Conservation (phyloP, 1,140 invertebrate species). For the Diuraphis noxia region DNA sequence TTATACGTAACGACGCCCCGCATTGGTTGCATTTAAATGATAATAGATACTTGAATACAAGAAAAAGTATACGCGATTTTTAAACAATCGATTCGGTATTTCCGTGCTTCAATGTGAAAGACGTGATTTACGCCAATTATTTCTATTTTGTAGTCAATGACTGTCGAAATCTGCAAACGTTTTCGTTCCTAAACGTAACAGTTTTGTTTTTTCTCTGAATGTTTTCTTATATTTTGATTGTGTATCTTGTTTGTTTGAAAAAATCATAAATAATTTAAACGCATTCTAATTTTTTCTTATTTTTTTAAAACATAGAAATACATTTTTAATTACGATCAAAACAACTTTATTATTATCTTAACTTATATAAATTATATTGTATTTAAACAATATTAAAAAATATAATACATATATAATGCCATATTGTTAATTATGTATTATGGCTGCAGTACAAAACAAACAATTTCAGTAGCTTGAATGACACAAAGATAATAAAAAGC, state of each 20-base stretch:
- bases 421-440: neutral
- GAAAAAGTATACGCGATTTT: neutral
- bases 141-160: neutral
- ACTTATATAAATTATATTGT: neutral
- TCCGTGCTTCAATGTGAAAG: neutral
- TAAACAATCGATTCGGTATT: neutral
- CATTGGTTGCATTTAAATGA: slow-evolving; percentile 10
- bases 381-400: neutral
- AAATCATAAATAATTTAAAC: neutral
- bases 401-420: neutral
- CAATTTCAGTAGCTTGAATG: neutral
- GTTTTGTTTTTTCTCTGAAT: neutral
- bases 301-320: neutral
- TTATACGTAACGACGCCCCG: neutral
- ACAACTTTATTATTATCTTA: neutral
- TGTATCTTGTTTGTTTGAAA: neutral
- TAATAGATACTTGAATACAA: neutral
- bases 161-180: neutral
- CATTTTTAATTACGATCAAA: neutral
- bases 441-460: neutral
- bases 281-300: neutral
- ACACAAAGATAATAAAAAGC: neutral
- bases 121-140: neutral
- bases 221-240: neutral
- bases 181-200: neutral